Conservation (phyloP, 2,113 vertebrate species). For the Python bivittatus region DNA sequence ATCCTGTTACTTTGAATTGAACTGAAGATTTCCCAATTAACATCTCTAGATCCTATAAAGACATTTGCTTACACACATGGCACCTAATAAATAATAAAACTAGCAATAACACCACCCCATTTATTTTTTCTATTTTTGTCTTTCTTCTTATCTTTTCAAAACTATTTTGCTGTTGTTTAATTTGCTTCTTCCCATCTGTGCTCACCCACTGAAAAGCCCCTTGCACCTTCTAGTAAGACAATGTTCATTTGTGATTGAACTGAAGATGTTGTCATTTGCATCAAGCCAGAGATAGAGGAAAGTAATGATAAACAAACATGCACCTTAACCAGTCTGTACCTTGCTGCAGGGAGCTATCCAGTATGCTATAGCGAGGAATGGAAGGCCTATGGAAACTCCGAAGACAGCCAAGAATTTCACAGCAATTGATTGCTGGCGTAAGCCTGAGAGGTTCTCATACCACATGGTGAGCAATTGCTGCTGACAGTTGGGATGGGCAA, state of each 20-base stretch:
- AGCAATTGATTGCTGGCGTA: constrained; percentile 93
- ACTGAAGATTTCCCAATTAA: not conserved
- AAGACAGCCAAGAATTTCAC: constrained; percentile 96
- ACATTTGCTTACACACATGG: not conserved
- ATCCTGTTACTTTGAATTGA: not conserved
- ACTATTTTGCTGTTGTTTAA: not conserved
- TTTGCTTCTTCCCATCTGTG: not conserved
- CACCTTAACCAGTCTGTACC: constrained; percentile 75
- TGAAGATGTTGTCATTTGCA: not conserved
- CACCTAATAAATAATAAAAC: not conserved
- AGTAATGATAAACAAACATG: constrained; percentile 15
- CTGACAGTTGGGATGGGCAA: constrained; percentile 98
- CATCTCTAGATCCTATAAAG: not conserved
- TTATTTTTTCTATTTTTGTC: not conserved
- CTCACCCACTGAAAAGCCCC: not conserved
- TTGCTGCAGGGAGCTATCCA: constrained; percentile 98
- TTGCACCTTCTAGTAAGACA: not conserved
- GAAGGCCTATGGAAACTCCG: constrained; percentile 90
- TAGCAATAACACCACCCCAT: not conserved
- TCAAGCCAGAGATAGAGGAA: constrained; percentile 24
- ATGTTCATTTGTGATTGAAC: not conserved
- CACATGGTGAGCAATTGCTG: constrained; percentile 97
- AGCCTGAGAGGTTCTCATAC: constrained; percentile 95
- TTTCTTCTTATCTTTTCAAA: not conserved
- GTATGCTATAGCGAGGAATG: constrained; percentile 94